Base-by-base conservation (phyloP, 2,888 invertebrate genomes). In the Polietes domitor region DNA sequence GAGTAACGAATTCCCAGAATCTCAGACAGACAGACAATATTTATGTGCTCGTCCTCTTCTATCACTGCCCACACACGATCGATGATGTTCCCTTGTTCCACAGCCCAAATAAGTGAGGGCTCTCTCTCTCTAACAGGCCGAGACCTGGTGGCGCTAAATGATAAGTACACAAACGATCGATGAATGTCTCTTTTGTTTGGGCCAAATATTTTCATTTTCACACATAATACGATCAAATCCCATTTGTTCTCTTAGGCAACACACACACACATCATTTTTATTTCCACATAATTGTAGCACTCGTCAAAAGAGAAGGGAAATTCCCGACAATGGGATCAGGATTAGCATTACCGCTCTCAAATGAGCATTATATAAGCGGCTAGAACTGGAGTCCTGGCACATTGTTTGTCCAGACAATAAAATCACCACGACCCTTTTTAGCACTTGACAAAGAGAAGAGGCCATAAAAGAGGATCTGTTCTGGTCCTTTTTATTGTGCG, bases 131-230 rank as follows among this genome's bases (percentile, higher is more conserved):
- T 12, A 10, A 43, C 41, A 41, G 19, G 2, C 41, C 32, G 43
- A 75, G 83, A 78, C 77, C 50, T 0, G 47, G 63, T 77, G 74
- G 80, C 83, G 77, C 77, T 75, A 73, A 61, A 58, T 58, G 19
- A 58, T 58, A 24, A 53, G 41, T 43, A 12, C 32, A 17, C 37
- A 68, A 43, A 10, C 47, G n/a, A 17, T 7, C 68, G 37, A 19
- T 47, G 12, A 24, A 37, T 70, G 50, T 70, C 26, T 58, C 74
- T 24, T 55, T 24, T 21, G 26, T 41, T 72, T 53, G 0, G 4
- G 15, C n/a, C 28, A 71, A 61, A n/a, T 17, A 68, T 7, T 63
- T 71, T 41, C 9, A 12, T 41, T 70, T 41, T 58, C 41, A 50
- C 50, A 37, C 71, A 58, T 70, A 75, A 32, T 17, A 43, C 21